Conservation (phyloP, 2,888 invertebrate genomes). For the Agonopterix heracliana region DNA sequence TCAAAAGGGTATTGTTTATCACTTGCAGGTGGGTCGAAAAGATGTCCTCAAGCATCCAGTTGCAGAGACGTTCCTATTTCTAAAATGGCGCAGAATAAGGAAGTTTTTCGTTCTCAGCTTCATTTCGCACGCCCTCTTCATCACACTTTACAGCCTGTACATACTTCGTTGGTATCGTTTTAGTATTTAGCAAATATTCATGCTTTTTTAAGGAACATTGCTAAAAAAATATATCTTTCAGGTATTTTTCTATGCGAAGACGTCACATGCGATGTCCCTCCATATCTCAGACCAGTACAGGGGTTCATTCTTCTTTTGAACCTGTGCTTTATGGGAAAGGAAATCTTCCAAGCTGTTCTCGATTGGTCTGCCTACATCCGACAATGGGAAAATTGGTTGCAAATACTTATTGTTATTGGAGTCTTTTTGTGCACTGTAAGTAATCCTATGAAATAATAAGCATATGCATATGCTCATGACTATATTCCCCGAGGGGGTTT, state of each 20-base stretch:
- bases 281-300: constrained; percentile 66
- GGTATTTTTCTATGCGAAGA: constrained; percentile 72
- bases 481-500: too few relatives aligned
- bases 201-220: not conserved
- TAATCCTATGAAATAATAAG: constrained; percentile 2
- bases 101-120: constrained; percentile 88
- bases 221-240: constrained; percentile 30
- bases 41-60: constrained; percentile 88
- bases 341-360: constrained; percentile 86
- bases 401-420: constrained; percentile 84
- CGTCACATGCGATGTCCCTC: constrained; percentile 52
- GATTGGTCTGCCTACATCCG: constrained; percentile 82
- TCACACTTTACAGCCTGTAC: constrained; percentile 83
- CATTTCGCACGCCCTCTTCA: constrained; percentile 85
- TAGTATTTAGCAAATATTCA: not conserved
- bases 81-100: constrained; percentile 89
- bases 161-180: constrained; percentile 74
- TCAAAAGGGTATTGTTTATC: not conserved
- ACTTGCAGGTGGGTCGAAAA: constrained; percentile 81
- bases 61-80: constrained; percentile 87
- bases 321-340: constrained; percentile 80
- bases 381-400: constrained; percentile 91
- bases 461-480: too few relatives aligned
- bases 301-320: constrained; percentile 80
- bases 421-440: constrained; percentile 81